Conservation (phyloP, 2,113 vertebrate species). For the Istiophorus platypterus region DNA sequence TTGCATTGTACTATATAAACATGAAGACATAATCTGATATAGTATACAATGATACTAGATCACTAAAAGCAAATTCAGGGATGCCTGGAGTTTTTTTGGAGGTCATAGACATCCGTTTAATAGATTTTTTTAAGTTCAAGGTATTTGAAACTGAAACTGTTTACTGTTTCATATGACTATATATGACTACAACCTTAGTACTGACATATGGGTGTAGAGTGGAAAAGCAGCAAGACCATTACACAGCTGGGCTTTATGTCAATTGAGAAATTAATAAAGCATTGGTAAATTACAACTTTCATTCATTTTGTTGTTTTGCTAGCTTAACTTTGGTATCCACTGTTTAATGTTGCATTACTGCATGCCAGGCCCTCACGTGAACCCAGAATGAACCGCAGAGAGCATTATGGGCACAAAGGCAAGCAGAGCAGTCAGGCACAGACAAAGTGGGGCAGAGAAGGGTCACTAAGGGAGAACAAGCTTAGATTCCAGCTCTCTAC, state of each 20-base stretch:
- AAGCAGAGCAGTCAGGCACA: conserved; percentile 28
- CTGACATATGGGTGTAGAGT: background rate
- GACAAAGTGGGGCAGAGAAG: conserved; percentile 35
- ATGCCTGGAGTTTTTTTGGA: background rate
- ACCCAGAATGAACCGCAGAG: conserved; percentile 22
- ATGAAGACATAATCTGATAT: background rate
- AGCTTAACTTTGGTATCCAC: background rate
- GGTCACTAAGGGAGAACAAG: conserved; percentile 74
- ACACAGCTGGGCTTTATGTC: background rate
- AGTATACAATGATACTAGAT: background rate
- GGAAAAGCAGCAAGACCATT: background rate
- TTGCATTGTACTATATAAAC: background rate
- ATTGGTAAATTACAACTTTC: background rate
- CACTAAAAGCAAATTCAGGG: background rate
- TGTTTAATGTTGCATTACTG: conserved; percentile 10
- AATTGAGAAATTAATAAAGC: background rate
- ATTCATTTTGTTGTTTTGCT: background rate
- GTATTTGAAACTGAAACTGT: background rate
- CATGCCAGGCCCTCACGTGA: conserved; percentile 15
- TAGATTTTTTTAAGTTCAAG: background rate
- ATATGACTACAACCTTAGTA: background rate
- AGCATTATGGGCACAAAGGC: conserved; percentile 35
- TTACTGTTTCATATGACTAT: background rate
- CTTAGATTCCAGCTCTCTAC: conserved; percentile 86
- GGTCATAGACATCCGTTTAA: background rate